Evolutionary conservation across 2,797 vertebrate genomes (phyloP), one percentile per base, ranked within the genome.

Genomic region (Diplodus sargus): DNA sequence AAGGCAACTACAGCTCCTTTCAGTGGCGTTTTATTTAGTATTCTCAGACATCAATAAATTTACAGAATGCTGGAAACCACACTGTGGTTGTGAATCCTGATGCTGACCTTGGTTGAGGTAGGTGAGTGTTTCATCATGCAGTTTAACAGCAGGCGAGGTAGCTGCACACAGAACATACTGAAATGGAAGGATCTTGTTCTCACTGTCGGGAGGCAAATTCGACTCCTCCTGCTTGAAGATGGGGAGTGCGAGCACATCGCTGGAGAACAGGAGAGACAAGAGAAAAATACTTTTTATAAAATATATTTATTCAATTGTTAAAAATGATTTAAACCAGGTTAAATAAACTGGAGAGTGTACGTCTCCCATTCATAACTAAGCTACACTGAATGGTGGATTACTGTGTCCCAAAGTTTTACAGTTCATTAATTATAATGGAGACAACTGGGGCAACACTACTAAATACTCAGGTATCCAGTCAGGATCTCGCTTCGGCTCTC

Each of bases 181-280:
- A 91, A 99, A 99, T 54, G 98, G 98, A 79, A 99, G 96, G 59
- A 99, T 96, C 91, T 99, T 98, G 90, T 97, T 96, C 56, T 98
- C 97, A 4, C 66, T 94, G 74, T 99, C 98, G 0, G 97, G 91
- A 6, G 98, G 97, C 79, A 99, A 87, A 85, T 95, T 98, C n/a
- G 98, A 97, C 78, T 99, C 98, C 89, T 99, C 98, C 93, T 99
- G 98, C 87, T 99, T 99, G 94, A 99, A 99, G 94, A 99, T 99
- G 86, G 98, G 98, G 78, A 99, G 94, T 13, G 98, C 98, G 1
- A 99, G 97, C 28, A 99, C 98, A 79, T 99, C 98, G 43, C 98
- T 99, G 86, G 61, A 88, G 82, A 22, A 61, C 52, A 7, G 7
- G 34, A 86, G 25, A 84, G 72, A 83, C 34, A 87, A 17, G 65